Evolutionary conservation across 2,113 vertebrate genomes (phyloP).

Genomic region (Clarias magur): DNA sequence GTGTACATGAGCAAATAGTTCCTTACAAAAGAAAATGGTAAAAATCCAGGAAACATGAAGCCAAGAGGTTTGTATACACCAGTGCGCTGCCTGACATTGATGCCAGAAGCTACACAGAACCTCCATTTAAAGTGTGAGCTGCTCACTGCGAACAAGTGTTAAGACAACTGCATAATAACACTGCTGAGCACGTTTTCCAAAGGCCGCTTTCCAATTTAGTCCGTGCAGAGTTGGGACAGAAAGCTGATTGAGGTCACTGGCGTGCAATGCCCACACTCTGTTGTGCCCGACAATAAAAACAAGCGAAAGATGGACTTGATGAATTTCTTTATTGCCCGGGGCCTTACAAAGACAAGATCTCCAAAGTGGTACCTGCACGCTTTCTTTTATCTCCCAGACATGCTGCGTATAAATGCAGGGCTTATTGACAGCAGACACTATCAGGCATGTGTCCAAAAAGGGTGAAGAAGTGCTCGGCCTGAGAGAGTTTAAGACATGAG

Average conservation of each 20-base stretch:
- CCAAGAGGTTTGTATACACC: too few species aligned
- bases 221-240: background rate
- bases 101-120: too few species aligned
- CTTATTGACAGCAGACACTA: background rate
- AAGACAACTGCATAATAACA: constrained; percentile 15
- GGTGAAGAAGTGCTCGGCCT: background rate
- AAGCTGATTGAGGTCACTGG: background rate
- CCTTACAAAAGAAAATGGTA: background rate
- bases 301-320: too few species aligned
- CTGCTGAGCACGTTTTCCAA: background rate
- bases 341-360: constrained; percentile 1
- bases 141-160: constrained; percentile 24
- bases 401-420: constrained; percentile 1
- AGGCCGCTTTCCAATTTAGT: background rate
- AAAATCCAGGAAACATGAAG: too few species aligned
- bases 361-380: constrained; percentile 7
- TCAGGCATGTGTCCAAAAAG: background rate
- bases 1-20: background rate
- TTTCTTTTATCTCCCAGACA: constrained; percentile 10
- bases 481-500: background rate
- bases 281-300: too few species aligned
- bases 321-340: too few species aligned
- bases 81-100: too few species aligned
- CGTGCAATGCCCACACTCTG: too few species aligned
- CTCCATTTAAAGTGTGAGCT: background rate